Evolutionary conservation across 1,140 invertebrate genomes (phyloP).

Genomic region (Oreohelix idahoensis): DNA sequence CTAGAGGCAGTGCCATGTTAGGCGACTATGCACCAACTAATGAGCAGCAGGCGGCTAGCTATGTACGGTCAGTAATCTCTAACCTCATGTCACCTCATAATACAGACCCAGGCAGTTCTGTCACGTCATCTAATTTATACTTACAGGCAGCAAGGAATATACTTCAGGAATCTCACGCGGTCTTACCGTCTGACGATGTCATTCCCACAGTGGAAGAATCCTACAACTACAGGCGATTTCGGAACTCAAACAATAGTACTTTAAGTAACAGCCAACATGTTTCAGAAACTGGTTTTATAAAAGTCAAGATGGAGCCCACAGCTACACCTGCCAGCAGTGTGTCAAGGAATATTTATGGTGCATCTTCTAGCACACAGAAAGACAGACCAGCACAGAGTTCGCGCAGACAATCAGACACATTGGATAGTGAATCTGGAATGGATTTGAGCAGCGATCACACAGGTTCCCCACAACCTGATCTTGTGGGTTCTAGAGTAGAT

Average conservation of each 20-base stretch:
- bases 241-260: conserved; percentile 23
- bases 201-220: background rate
- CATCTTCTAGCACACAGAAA: conserved; percentile 26
- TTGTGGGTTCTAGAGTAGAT: conserved; percentile 19
- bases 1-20: conserved; percentile 27
- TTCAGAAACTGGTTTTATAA: conserved; percentile 43
- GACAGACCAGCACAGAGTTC: background rate
- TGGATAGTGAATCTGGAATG: conserved; percentile 43
- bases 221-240: conserved; percentile 23
- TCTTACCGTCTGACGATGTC: background rate
- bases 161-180: conserved; percentile 20
- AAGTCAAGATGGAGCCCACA: conserved; percentile 59
- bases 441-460: conserved; percentile 41
- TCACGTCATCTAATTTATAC: conserved; percentile 63
- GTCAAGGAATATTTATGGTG: conserved; percentile 2
- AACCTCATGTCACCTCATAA: conserved; percentile 56
- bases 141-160: conserved; percentile 37
- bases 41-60: conserved; percentile 43
- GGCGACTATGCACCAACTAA: conserved; percentile 25
- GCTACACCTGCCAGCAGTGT: background rate
- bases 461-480: conserved; percentile 37
- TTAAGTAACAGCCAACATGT: conserved; percentile 24
- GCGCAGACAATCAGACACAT: conserved; percentile 36
- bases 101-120: conserved; percentile 56
- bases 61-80: conserved; percentile 62